Base-by-base conservation (phyloP, 2,888 invertebrate species). In the Agrypnus murinus region DNA sequence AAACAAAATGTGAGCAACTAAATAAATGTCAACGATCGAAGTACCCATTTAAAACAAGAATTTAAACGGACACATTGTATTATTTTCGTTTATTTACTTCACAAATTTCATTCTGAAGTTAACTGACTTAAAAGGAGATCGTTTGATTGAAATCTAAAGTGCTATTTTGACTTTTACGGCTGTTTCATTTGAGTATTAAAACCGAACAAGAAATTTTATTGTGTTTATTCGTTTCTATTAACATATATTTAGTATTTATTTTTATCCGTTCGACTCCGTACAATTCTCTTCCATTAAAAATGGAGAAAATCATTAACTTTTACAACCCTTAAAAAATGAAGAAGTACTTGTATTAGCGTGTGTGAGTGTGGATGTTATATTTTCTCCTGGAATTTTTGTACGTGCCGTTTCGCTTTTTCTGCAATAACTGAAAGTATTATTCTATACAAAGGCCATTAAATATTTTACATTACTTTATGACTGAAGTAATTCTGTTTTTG, bases 401-500 rank as follows among this genome's bases (percentile, higher is more conserved):
- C 74, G 74, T 74, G 74, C 74, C 74, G 74, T 71, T 69, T 73
- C 72, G 73, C 65, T 59, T 64, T 69, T 58, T 57, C 66, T 15
- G 32, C 73, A 62, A 73, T 71, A 67, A 71, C 70, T 55, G 25
- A 53, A 71, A 58, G 66, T 67, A 59, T 72, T 72, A 63, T 66
- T 65, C 66, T 63, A 59, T 58, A 71, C 66, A 66, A 63, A 55
- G 55, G 63, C 71, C 66, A 50, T 68, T 68, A 72, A 72, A 72
- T 68, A 72, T 68, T 72, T 72, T 59, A 72, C 68, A 62, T 70
- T 66, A 62, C 50, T 65, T 62, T 70, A 66, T 48, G 70, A 53
- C 70, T 43, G 48, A 31, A 25, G 69, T 50, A 59, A 69, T 69
- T 64, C 45, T 15, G 43, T 31, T 64, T 55, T 65, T 64, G 62